Evolutionary conservation across 2,797 vertebrate species (phyloP), one percentile per base, ranked within the genome.

Genomic region (Anniella stebbinsi): DNA sequence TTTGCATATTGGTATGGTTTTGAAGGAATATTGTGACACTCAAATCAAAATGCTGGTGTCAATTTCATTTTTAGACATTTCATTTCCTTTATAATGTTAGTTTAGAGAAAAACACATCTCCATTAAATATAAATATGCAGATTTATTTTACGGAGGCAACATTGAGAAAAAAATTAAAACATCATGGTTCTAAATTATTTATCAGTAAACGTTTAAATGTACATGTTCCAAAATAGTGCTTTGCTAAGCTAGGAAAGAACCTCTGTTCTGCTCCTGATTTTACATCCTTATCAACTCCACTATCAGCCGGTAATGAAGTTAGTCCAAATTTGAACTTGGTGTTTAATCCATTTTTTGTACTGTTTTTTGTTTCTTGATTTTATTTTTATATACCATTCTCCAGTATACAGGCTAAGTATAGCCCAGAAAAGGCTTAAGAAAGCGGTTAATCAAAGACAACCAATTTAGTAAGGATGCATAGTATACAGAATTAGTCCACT

Each of bases 231-330:
- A 12, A 30, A 6, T 70, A 69, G 21, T 25, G 23, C 57, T 76
- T 83, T 91, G 90, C 9, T 87, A 91, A 84, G 91, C 92, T 72
- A 84, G 41, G 10, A 87, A 82, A 93, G 93, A 87, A n/a, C 66
- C 87, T 90, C 38, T 84, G 83, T 81, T 73, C 57, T 82, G 36
- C 54, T 93, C 91, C 94, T 87, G 84, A 87, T 93, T 92, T 67
- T 21, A 11, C 92, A 85, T 67, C 25, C 81, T 77, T 76, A 89
- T 77, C 48, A 88, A 45, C 87, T 95, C 54, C 77, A 70, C 3
- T 89, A 48, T 73, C 51, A 80, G n/a, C 7, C 12, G 48, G 11
- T 75, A 18, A 70, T 88, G 89, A 89, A 76, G 86, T 45, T 66
- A 69, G 70, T 90, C 92, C 85, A 23, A 36, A 67, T 93, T 94